These are phyloP conservation scores for Elanus axillaris DNA, from an alignment of 2,113 vertebrate species.

Conservation along the genomic window DNA sequence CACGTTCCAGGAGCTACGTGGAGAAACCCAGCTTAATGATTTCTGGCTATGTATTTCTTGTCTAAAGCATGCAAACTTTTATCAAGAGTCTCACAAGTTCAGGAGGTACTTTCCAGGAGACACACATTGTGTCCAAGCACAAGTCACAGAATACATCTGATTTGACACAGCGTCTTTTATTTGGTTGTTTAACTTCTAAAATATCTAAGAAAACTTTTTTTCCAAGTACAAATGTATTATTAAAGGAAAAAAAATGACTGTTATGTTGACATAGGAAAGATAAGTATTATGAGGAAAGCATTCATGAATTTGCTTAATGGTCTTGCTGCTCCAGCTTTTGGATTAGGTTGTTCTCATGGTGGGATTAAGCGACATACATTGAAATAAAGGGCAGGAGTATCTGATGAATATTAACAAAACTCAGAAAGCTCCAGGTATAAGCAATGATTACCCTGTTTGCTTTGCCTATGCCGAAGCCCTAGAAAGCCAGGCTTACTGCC, in stretches of 20 bases:
- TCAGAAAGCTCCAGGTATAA: not conserved
- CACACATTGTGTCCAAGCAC: not conserved
- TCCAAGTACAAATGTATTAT: not conserved
- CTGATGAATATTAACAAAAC: constrained; percentile 31
- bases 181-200: not conserved
- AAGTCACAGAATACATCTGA: not conserved
- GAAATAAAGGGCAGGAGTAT: not conserved
- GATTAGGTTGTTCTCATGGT: not conserved
- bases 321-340: not conserved
- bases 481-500: not conserved
- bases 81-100: not conserved
- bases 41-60: not conserved
- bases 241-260: not conserved
- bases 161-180: not conserved
- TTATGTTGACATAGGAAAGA: constrained; percentile 35
- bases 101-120: not conserved
- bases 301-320: constrained; percentile 51
- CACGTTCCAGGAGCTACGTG: not conserved
- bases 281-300: not conserved
- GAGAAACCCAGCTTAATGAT: not conserved
- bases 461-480: not conserved
- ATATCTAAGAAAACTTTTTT: not conserved
- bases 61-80: not conserved
- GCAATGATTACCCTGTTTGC: not conserved
- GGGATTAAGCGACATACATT: constrained; percentile 9